phyloP scores from a whole-genome alignment of 2,888 invertebrate genomes.

The Heliconius aoede region DNA sequence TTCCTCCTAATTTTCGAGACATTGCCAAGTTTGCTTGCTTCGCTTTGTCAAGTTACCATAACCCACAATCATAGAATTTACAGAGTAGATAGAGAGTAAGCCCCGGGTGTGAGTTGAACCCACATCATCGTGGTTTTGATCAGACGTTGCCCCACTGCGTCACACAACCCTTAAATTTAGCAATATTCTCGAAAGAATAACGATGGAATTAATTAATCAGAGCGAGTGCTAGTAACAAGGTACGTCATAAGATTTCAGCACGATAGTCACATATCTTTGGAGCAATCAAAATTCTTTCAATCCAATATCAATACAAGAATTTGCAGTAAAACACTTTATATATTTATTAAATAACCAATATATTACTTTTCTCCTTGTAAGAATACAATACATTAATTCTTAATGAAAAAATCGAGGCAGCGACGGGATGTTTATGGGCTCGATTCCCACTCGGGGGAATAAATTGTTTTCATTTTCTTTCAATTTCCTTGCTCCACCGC shows the following conservation, averaged over 20 bases:
- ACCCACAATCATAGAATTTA: too few species aligned
- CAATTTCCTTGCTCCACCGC: neutral
- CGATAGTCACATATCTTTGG: neutral
- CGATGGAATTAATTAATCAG: neutral
- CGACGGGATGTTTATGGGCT: too few species aligned
- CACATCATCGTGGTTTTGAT: too few species aligned
- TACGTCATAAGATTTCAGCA: neutral
- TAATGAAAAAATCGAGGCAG: neutral
- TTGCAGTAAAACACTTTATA: neutral
- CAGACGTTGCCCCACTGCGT: too few species aligned
- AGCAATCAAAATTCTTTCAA: neutral
- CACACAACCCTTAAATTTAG: neutral
- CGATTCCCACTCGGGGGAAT: too few species aligned
- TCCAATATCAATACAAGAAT: neutral
- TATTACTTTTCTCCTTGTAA: neutral
- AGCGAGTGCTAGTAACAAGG: neutral
- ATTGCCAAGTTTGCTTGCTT: too few species aligned
- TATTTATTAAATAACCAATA: neutral
- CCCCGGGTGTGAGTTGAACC: too few species aligned
- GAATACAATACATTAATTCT: neutral
- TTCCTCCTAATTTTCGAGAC: too few species aligned
- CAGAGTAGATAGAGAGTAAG: too few species aligned
- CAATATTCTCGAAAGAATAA: neutral
- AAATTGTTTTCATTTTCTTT: too few species aligned
- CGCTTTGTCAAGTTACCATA: too few species aligned